These are phyloP conservation scores for Columba guinea DNA, from an alignment of 2,797 vertebrate species.

Conservation along the genomic window DNA sequence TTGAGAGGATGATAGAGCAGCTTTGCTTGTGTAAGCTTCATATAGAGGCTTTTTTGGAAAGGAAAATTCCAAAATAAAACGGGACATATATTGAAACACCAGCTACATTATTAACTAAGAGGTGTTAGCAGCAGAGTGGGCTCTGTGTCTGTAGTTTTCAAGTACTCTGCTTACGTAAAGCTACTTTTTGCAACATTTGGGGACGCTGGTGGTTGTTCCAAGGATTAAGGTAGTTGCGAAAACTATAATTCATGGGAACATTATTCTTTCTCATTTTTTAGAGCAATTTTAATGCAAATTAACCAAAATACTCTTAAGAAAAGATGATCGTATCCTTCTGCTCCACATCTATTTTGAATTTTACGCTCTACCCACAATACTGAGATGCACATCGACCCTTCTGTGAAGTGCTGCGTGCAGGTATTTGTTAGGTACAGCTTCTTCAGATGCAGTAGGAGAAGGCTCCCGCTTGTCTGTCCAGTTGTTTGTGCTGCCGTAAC, in stretches of 20 bases:
- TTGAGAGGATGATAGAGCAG: background rate
- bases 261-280: background rate
- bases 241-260: background rate
- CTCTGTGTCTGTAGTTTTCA: background rate
- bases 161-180: background rate
- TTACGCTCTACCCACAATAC: background rate
- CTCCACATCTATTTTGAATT: background rate
- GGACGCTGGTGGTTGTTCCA: background rate
- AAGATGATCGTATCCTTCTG: background rate
- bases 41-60: background rate
- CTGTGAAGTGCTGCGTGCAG: background rate
- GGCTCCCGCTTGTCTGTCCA: background rate
- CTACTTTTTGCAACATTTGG: background rate
- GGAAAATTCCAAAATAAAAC: background rate
- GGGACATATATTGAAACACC: background rate
- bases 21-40: background rate
- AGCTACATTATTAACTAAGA: background rate
- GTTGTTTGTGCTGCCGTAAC: background rate
- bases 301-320: background rate
- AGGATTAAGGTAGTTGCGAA: background rate
- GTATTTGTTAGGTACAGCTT: background rate
- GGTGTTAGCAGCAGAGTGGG: background rate
- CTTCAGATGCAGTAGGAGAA: background rate
- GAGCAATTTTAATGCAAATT: background rate
- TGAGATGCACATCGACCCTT: background rate